Base-by-base conservation (phyloP, 2,888 invertebrate genomes). In the Iphiclides podalirius region DNA sequence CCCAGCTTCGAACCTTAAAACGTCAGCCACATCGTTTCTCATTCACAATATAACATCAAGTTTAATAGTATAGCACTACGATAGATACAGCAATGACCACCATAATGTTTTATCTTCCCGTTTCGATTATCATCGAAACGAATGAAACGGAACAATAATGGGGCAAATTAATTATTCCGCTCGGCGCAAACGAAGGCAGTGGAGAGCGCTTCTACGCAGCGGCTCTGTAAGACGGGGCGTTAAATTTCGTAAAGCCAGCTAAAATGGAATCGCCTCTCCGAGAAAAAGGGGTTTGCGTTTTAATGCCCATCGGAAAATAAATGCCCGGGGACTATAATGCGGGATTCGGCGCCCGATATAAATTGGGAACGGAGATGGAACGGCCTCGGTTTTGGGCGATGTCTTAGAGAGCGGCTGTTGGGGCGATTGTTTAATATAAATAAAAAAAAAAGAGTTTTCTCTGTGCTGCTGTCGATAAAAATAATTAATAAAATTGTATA, bases 221-320 rank as follows among this genome's bases (percentile, higher is more conserved):
- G 70, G 76, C 75, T 68, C 55, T 68, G 60, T 72, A 83, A 83
- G 75, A 72, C 75, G 61, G 44, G 75, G 77, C 80, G 80, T 81
- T 84, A 84, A 86, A 87, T 79, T 84, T 78, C 58, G 78, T 86
- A 86, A 87, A 86, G 80, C 87, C 82, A 86, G 86, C 86, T 86
- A 86, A 85, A 88, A 87, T 87, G 83, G 79, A 84, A 87, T 81
- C 81, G 81, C 73, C 63, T 71, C 63, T 71, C 70, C 74, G 72
- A 82, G 84, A 86, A 87, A 87, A 86, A 84, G 86, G 87, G 85
- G 83, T 85, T 84, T 85, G 77, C 47, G 60, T 86, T 87, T 87
- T 85, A 87, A 88, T 82, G 81, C 86, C 87, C 81, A 82, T 87
- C 82, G 76, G 75, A 82, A 84, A 88, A 87, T 87, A 86, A 87